Evolutionary conservation across 2,113 vertebrate genomes (phyloP).

Genomic region (Hippoglossus stenolepis): DNA sequence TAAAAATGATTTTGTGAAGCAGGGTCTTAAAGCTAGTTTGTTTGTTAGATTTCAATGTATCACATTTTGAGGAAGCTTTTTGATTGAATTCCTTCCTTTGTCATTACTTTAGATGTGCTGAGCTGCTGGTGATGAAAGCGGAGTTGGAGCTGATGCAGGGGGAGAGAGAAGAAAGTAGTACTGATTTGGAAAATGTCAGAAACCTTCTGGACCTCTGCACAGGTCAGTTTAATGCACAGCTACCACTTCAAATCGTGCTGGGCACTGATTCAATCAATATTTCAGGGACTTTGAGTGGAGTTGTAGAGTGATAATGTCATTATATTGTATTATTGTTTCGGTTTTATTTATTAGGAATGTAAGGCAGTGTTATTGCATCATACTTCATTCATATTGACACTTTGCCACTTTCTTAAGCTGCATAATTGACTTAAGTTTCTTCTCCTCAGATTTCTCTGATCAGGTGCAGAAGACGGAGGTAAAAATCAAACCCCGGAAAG

Average conservation of each 20-base stretch:
- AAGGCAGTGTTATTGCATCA: too few species aligned
- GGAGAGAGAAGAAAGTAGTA: conserved; percentile 82
- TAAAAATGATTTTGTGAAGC: background rate
- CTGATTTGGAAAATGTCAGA: conserved; percentile 86
- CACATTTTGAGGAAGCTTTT: background rate
- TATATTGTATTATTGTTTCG: too few species aligned
- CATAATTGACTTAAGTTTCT: background rate
- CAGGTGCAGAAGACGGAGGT: conserved; percentile 48
- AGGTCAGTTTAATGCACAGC: conserved; percentile 73
- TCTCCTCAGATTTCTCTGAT: conserved; percentile 56
- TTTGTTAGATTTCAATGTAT: too few species aligned
- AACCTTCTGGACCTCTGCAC: conserved; percentile 87
- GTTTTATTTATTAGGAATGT: too few species aligned
- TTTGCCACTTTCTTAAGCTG: background rate
- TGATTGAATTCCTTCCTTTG: background rate
- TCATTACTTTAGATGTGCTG: conserved; percentile 82
- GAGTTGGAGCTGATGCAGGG: conserved; percentile 88
- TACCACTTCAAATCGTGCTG: background rate
- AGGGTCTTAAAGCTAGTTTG: too few species aligned
- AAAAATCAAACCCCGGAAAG: conserved; percentile 86
- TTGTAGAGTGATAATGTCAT: background rate
- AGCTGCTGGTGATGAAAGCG: conserved; percentile 89
- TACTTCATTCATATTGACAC: too few species aligned
- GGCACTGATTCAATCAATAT: background rate
- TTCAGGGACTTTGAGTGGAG: background rate